Percentiles rank a stretch among this genome's conserved stretches.
Evolutionary conservation across 2,888 invertebrate species (phyloP).

Genomic region (Nematopogon swammerdamellus): DNA sequence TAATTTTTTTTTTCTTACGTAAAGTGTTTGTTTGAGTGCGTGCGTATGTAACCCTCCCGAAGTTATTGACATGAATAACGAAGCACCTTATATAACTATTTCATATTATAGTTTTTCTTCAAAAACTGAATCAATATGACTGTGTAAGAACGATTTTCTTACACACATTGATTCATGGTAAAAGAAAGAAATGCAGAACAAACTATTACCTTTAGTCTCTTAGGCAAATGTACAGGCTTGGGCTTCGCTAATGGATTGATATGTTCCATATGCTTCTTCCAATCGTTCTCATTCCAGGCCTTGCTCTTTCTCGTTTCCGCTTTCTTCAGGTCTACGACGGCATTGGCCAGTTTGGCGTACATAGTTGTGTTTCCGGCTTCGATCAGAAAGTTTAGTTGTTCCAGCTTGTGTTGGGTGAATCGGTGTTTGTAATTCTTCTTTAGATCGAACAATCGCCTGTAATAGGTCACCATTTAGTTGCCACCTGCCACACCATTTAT

Average conservation of each 20-base stretch:
- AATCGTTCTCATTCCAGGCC: slow-evolving; percentile 37
- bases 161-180: too few species aligned
- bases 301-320: slow-evolving; percentile 29
- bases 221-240: slow-evolving; percentile 21
- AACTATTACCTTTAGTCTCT: slow-evolving; percentile 25
- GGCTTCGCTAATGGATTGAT: slow-evolving; percentile 33
- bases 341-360: slow-evolving; percentile 39
- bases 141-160: too few species aligned
- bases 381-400: slow-evolving; percentile 33
- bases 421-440: slow-evolving; percentile 29
- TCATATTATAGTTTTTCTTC: too few species aligned
- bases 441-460: slow-evolving; percentile 28
- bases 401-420: slow-evolving; percentile 28
- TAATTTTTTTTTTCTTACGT: too few species aligned
- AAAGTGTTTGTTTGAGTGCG: too few species aligned
- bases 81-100: too few species aligned
- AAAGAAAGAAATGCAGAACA: too few species aligned
- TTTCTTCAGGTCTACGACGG: slow-evolving; percentile 31
- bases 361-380: slow-evolving; percentile 32
- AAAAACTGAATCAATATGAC: too few species aligned
- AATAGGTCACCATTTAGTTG: too few species aligned
- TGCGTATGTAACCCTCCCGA: too few species aligned
- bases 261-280: slow-evolving; percentile 48
- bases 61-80: too few species aligned
- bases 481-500: too few species aligned